phyloP scores from a whole-genome alignment of 1,140 invertebrate species.

The Laupala kohalensis region DNA sequence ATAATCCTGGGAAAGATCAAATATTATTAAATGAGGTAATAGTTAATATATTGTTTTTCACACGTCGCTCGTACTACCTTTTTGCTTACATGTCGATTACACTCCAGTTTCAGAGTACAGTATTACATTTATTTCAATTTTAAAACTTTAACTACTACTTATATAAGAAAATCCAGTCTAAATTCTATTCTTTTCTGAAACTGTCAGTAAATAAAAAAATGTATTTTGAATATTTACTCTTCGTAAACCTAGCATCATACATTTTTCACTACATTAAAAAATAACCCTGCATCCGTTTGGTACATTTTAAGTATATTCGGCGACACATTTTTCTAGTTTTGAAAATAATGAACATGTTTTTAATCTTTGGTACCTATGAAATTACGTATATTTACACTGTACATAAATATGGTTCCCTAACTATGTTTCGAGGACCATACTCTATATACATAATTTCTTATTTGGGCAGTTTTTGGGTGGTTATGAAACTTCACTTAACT shows the following conservation, averaged over 20 bases:
- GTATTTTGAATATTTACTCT: no score
- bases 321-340: neutral
- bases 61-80: no score
- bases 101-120: no score
- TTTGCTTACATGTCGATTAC: no score
- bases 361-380: neutral
- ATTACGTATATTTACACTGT: neutral
- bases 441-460: neutral
- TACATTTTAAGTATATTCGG: neutral
- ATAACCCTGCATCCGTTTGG: neutral
- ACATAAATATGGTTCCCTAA: neutral
- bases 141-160: no score
- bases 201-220: no score
- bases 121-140: no score
- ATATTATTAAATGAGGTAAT: no score
- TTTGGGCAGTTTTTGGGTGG: neutral
- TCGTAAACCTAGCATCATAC: neutral
- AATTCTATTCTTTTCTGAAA: no score
- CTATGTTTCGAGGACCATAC: neutral
- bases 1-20: no score
- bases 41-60: no score
- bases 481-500: neutral
- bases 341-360: neutral
- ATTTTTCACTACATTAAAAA: neutral
- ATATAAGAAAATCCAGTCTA: no score